These are phyloP conservation scores for Propithecus perrieri DNA, from an alignment of 2,797 vertebrate species.

Conservation along the genomic window DNA sequence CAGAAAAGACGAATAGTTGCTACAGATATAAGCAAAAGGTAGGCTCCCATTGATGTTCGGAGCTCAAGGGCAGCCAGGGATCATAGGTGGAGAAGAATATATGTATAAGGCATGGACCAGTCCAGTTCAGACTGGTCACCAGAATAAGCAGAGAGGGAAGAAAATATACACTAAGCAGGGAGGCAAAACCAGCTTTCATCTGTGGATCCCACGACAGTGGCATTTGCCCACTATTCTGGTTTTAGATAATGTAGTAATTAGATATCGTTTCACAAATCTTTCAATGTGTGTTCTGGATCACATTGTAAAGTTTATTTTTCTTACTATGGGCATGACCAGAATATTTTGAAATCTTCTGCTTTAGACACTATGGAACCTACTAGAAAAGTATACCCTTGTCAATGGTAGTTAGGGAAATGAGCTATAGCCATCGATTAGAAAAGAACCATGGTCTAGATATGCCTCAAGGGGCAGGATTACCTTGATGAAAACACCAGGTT, in stretches of 20 bases:
- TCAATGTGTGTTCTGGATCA: not conserved
- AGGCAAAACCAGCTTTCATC: not conserved
- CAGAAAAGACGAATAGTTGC: not conserved
- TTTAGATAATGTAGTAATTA: not conserved
- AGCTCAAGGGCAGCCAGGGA: not conserved
- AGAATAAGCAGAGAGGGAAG: not conserved
- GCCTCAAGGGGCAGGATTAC: not conserved
- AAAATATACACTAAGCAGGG: not conserved
- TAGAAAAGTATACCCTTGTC: slow-evolving; percentile 9
- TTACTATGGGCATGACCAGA: not conserved
- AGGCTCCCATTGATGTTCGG: not conserved
- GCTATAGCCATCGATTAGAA: not conserved
- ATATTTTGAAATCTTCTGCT: slow-evolving; percentile 28
- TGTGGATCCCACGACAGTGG: not conserved
- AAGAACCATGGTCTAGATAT: not conserved
- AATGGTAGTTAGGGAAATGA: slow-evolving; percentile 35
- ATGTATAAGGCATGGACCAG: not conserved
- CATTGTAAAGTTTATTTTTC: not conserved
- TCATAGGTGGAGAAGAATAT: not conserved
- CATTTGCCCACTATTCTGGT: not conserved
- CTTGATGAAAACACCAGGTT: not conserved
- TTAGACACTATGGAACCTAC: not conserved
- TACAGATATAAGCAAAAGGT: not conserved
- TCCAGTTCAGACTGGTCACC: not conserved
- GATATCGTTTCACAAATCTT: not conserved